phyloP scores from a whole-genome alignment of 2,797 vertebrate genomes.

The Siniperca obscura region DNA sequence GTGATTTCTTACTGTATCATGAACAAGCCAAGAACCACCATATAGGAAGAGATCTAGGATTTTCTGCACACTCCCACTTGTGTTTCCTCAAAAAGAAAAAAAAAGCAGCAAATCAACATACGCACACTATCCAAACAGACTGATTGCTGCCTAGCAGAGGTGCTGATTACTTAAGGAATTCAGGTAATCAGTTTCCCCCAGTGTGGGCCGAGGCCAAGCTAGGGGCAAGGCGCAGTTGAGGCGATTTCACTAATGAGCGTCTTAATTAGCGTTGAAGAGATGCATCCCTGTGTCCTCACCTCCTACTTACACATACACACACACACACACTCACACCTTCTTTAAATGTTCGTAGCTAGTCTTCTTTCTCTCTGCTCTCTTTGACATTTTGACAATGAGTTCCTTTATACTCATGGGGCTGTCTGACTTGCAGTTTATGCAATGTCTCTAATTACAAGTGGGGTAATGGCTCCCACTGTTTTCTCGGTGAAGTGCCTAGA shows the following conservation, averaged over 20 bases:
- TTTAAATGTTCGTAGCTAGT: conserved; percentile 52
- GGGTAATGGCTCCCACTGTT: conserved; percentile 81
- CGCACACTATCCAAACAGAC: conserved; percentile 72
- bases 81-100: conserved; percentile 31
- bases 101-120: conserved; percentile 48
- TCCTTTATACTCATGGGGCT: conserved; percentile 68
- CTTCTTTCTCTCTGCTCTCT: conserved; percentile 52
- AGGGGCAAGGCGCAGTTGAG: conserved; percentile 63
- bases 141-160: conserved; percentile 74
- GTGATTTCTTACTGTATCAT: background rate
- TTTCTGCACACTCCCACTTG: conserved; percentile 31
- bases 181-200: conserved; percentile 71
- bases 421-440: conserved; percentile 73
- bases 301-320: background rate
- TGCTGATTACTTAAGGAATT: conserved; percentile 76
- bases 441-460: conserved; percentile 81
- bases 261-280: conserved; percentile 72
- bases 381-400: conserved; percentile 75
- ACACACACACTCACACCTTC: conserved; percentile 34
- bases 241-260: conserved; percentile 71
- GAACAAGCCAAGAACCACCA: background rate
- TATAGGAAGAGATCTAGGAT: conserved; percentile 7
- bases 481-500: conserved; percentile 75
- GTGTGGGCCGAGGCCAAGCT: conserved; percentile 70
- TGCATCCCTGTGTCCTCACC: conserved; percentile 49